Base-by-base conservation (phyloP, 2,113 vertebrate species). In the Telmatochromis sp. region DNA sequence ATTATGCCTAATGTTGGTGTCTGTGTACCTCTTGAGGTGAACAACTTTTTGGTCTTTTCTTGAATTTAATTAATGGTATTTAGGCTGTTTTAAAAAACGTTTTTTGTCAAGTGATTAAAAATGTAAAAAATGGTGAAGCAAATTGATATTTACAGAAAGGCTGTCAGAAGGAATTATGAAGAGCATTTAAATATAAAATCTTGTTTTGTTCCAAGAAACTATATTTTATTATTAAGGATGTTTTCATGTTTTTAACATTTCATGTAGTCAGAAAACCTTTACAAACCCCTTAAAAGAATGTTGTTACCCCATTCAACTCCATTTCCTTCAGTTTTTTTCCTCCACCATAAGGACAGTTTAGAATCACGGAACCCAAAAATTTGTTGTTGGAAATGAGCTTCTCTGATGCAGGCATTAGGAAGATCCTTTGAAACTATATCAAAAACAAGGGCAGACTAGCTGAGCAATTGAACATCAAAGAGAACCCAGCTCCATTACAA, bases 401-500 rank as follows among this genome's bases (percentile, higher is more conserved):
- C 47, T 87, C 28, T 51, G 63, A 80, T 78, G 70, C 68, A 42
- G 9, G 79, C 78, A 81, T 92, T 83, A 84, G 81, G 82, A 85
- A 58, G 85, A 91, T 89, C 87, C 79, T 88, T 90, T 84, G 80
- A 91, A 94, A 91, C 82, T 5, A 75, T 90, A 85, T 91, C 53
- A 92, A 79, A 90, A 94, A 92, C 87, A 91, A 91, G 87, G 82
- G 78, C 42, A 33, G 85, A 86, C 90, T 91, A 73, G 7, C 80
- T 3, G 73, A 87, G 92, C 86, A 90, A 89, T 88, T 89, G 90
- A 86, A 94, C 92, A 92, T 96, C 91, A 94, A 94, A 95, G 87
- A 93, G 88, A 42, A 87, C 73, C 58, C 91, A 80, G 91, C 89
- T 96, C 95, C 94, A 96, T 97, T 96, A 96, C 94, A 89, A 93